phyloP scores from a whole-genome alignment of 1,140 invertebrate species.

The Frieseomelitta varia region DNA sequence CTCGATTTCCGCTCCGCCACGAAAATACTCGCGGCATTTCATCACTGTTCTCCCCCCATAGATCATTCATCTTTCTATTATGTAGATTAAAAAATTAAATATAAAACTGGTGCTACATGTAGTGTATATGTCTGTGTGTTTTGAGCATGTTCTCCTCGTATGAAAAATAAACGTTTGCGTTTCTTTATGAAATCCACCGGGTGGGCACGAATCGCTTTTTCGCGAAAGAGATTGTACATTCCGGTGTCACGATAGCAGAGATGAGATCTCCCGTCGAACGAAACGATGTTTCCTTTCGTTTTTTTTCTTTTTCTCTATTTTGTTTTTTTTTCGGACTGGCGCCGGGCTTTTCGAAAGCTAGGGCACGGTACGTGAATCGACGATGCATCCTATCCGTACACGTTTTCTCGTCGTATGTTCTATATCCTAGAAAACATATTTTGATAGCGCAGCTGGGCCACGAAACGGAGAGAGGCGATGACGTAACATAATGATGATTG shows the following conservation, averaged over 20 bases:
- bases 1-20: neutral
- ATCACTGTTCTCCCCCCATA: neutral
- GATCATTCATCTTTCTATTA: conserved; percentile 19
- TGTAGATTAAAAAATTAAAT: conserved; percentile 60
- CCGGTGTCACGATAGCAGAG: conserved; percentile 11
- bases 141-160: conserved; percentile 51
- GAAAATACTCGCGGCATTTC: conserved; percentile 13
- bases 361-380: conserved; percentile 39
- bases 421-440: conserved; percentile 73
- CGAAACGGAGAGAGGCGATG: conserved; percentile 77
- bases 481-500: conserved; percentile 71
- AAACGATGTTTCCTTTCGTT: conserved; percentile 34
- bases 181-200: conserved; percentile 36
- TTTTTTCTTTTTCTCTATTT: no score
- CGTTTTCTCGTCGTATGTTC: conserved; percentile 23
- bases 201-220: conserved; percentile 36
- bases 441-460: conserved; percentile 74
- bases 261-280: conserved; percentile 10
- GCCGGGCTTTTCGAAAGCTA: conserved; percentile 40
- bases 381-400: conserved; percentile 53
- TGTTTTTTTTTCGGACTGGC: neutral
- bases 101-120: conserved; percentile 54
- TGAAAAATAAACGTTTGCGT: conserved; percentile 62
- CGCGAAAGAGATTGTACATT: neutral
- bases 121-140: conserved; percentile 32